Evolutionary conservation across 1,140 invertebrate genomes (phyloP).

Genomic region (Pomacea maculata): DNA sequence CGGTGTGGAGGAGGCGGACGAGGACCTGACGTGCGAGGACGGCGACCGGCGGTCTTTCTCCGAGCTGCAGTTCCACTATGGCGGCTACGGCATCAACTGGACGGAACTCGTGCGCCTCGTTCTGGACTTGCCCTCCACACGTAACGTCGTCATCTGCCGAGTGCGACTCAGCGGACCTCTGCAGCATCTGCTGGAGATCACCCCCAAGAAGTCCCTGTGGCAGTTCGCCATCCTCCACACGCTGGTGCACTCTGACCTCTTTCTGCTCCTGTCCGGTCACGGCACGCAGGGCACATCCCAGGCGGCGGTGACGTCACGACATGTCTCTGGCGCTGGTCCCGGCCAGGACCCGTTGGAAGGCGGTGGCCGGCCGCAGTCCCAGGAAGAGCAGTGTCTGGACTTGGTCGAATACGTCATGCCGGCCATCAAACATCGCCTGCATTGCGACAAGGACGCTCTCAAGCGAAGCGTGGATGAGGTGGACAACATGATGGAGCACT

Average conservation of each 20-base stretch:
- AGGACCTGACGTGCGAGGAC: not conserved
- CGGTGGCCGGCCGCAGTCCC: not conserved
- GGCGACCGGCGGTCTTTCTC: constrained; percentile 17
- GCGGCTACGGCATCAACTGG: constrained; percentile 35
- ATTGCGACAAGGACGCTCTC: constrained; percentile 23
- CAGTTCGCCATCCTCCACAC: constrained; percentile 39
- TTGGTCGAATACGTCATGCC: constrained; percentile 31
- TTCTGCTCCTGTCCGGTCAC: constrained; percentile 20
- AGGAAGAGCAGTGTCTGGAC: constrained; percentile 35
- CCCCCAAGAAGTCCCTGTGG: constrained; percentile 28
- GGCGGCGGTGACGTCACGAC: not conserved
- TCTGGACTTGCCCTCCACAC: constrained; percentile 19
- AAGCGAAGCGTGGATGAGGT: constrained; percentile 4
- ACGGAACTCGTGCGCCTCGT: constrained; percentile 29
- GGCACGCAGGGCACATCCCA: not conserved
- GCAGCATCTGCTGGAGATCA: constrained; percentile 33
- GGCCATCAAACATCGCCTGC: constrained; percentile 22
- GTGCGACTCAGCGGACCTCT: constrained; percentile 26
- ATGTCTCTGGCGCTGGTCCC: not conserved
- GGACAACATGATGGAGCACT: constrained; percentile 16
- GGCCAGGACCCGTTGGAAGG: constrained; percentile 4
- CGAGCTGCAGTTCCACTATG: constrained; percentile 27
- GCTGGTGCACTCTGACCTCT: constrained; percentile 35
- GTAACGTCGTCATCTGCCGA: constrained; percentile 28
- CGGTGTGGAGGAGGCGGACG: not conserved